phyloP scores from a whole-genome alignment of 2,797 vertebrate species.

The Chanos chanos region DNA sequence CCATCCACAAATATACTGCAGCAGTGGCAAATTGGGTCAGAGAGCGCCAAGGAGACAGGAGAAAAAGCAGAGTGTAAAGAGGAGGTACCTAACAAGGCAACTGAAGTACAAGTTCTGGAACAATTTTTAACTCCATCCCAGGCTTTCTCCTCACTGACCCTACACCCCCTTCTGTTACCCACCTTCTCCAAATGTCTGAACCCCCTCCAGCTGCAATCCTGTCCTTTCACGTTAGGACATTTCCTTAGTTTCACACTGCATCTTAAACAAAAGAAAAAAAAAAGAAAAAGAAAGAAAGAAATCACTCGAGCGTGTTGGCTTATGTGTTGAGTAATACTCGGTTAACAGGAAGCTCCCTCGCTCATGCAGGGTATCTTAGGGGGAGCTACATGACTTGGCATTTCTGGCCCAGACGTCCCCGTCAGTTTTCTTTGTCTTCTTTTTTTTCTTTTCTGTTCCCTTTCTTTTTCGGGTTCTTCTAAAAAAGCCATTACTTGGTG shows the following conservation, averaged over 20 bases:
- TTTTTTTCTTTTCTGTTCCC: not conserved
- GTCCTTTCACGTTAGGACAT: too few species aligned
- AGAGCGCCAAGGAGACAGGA: not conserved
- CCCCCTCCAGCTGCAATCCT: too few species aligned
- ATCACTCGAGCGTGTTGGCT: not conserved
- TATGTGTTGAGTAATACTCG: constrained; percentile 8
- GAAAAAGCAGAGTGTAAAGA: too few species aligned
- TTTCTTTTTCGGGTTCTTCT: not conserved
- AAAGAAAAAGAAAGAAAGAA: too few species aligned
- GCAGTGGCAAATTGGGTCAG: constrained; percentile 30
- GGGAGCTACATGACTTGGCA: constrained; percentile 14
- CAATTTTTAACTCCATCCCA: constrained; percentile 68
- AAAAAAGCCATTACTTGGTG: not conserved
- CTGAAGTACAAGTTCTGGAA: constrained; percentile 53
- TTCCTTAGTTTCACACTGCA: too few species aligned
- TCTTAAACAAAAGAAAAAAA: too few species aligned
- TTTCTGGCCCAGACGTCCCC: not conserved
- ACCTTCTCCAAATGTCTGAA: not conserved
- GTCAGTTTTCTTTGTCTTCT: not conserved
- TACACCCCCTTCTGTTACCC: not conserved
- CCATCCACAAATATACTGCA: constrained; percentile 15
- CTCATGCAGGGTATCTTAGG: not conserved
- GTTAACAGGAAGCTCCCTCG: not conserved
- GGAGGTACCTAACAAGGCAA: too few species aligned
- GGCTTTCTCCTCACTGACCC: constrained; percentile 50